A percentile compares a stretch with the other conserved stretches of the same genome.
phyloP scores from a whole-genome alignment of 2,888 invertebrate genomes.

The Teinopalpus imperialis region DNA sequence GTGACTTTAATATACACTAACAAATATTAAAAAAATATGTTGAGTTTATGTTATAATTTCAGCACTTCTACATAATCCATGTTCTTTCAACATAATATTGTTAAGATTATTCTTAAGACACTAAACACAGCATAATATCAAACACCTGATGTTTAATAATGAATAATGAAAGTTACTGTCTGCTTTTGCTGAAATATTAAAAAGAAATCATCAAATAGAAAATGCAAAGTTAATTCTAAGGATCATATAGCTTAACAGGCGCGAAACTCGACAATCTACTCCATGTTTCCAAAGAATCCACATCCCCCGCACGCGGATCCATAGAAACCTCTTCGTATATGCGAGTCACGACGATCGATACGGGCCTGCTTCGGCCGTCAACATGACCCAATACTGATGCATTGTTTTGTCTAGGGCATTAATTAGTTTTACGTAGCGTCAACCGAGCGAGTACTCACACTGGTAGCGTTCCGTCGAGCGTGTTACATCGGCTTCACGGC shows the following conservation, averaged over 20 bases:
- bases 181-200: too few species aligned
- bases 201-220: not conserved
- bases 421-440: conserved; percentile 31
- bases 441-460: conserved; percentile 55
- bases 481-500: conserved; percentile 63
- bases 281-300: conserved; percentile 11
- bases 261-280: conserved; percentile 12
- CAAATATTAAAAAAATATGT: too few species aligned
- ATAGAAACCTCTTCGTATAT: not conserved
- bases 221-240: too few species aligned
- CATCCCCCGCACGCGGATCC: not conserved
- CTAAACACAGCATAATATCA: conserved; percentile 16
- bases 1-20: too few species aligned
- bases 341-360: conserved; percentile 20
- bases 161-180: too few species aligned
- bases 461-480: conserved; percentile 44
- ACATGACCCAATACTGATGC: conserved; percentile 14
- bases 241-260: conserved; percentile 10
- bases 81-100: too few species aligned
- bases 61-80: too few species aligned
- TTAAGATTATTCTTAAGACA: too few species aligned
- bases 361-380: conserved; percentile 1
- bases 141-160: conserved; percentile 7
- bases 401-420: conserved; percentile 27
- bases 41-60: too few species aligned